Base-by-base conservation (phyloP, 2,113 vertebrate genomes). In the Dendrocopos noguchii region DNA sequence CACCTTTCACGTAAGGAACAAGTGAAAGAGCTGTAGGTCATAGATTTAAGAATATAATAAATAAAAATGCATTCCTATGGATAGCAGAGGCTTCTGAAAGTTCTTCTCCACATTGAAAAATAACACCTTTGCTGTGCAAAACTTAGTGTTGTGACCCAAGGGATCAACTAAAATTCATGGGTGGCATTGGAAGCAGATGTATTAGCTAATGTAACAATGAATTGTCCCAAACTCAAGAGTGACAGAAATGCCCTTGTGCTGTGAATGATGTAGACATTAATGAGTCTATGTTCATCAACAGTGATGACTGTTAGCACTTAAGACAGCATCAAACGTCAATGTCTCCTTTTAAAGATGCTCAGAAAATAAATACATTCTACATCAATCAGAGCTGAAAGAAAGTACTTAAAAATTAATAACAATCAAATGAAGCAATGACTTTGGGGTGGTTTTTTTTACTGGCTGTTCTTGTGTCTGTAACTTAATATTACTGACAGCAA, bases 401-500 rank as follows among this genome's bases (percentile, higher is more conserved):
- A 88, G 71, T 86, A 75, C 86, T 93, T 92, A 87, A 90, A 94
- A 92, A 81, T 88, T 39, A 93, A 70, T 95, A 96, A 90, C 88
- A 95, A 93, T 91, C 31, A 93, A 91, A 91, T 84, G 70, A 90
- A 88, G 80, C 57, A 88, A 94, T 86, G 80, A 83, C 73, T 88
- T 91, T 57, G 63, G 12, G 22, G 57, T 64, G 31, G 10, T 39
- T 65, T 66, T 72, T 57, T 34, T 71, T 16, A 3, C 42, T 84
- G 53, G 6, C 36, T 77, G 11, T 80, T 93, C 57, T 83, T 84
- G 65, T 88, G 44, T 81, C 44, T 88, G n/a, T 94, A 91, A 91
- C 66, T 53, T 57, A 68, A 11, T 94, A 84, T 75, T 66, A n/a
- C 65, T 83, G 85, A 64, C 65, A 72, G 86, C 66, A 90, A 74